phyloP scores from a whole-genome alignment of 2,797 vertebrate genomes.

The Enoplosus armatus region DNA sequence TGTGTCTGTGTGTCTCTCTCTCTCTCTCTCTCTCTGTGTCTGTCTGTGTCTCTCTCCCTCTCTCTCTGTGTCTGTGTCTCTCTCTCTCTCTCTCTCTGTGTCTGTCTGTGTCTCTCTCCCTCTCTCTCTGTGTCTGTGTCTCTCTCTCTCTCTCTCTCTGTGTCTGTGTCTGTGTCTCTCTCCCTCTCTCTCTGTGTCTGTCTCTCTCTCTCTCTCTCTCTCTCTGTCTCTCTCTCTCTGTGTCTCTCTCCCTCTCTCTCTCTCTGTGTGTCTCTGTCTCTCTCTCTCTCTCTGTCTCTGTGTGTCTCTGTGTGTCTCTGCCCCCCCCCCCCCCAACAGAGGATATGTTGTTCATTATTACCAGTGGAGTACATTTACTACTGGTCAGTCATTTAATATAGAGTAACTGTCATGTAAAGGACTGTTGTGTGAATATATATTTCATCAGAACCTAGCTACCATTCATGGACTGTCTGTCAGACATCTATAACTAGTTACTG shows the following conservation, averaged over 20 bases:
- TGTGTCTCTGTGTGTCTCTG: not conserved
- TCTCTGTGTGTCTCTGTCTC: not conserved
- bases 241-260: slow-evolving; percentile 21
- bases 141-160: slow-evolving; percentile 20
- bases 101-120: not conserved
- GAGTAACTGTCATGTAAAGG: too few relatives aligned
- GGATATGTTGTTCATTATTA: too few relatives aligned
- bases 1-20: not conserved
- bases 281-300: slow-evolving; percentile 16
- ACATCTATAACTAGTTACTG: too few relatives aligned
- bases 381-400: too few relatives aligned
- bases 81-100: slow-evolving; percentile 16
- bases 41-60: not conserved
- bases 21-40: slow-evolving; percentile 6
- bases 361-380: too few relatives aligned
- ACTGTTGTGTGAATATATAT: too few relatives aligned
- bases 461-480: too few relatives aligned
- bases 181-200: slow-evolving; percentile 29
- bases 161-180: too few relatives aligned
- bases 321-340: too few relatives aligned
- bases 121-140: slow-evolving; percentile 11
- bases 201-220: slow-evolving; percentile 26
- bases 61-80: slow-evolving; percentile 28
- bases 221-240: slow-evolving; percentile 26
- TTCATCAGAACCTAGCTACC: too few relatives aligned